Conservation (phyloP, 2,888 invertebrate species). For the Scelioninae gen. 1 region DNA sequence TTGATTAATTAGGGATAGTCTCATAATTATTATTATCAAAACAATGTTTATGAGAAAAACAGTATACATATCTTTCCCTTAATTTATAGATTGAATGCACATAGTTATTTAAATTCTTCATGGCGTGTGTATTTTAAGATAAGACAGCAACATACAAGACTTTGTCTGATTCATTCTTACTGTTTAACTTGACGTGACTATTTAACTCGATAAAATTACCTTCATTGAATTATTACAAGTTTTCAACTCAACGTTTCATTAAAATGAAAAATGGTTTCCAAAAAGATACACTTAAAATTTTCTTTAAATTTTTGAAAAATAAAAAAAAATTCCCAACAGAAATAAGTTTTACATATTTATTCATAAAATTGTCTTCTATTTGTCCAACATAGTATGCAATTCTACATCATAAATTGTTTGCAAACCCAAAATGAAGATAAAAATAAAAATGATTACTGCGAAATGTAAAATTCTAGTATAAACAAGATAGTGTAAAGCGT, state of each 20-base stretch:
- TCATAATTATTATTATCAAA: conserved; percentile 1
- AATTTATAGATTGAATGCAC: neutral
- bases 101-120: neutral
- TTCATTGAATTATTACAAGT: conserved; percentile 4
- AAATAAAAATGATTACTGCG: too few species aligned
- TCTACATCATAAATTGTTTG: too few species aligned
- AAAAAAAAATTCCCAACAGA: too few species aligned
- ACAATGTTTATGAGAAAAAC: neutral
- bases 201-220: conserved; percentile 1
- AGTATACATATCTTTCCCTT: neutral
- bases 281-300: neutral
- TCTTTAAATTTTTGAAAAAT: neutral
- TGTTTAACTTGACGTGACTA: conserved; percentile 11
- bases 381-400: too few species aligned
- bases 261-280: neutral
- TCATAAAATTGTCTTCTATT: too few species aligned
- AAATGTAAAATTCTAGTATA: too few species aligned
- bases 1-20: conserved; percentile 20
- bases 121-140: conserved; percentile 1
- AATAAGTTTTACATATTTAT: too few species aligned
- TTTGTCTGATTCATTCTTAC: conserved; percentile 10
- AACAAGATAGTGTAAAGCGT: too few species aligned
- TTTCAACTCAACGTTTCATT: neutral
- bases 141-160: neutral
- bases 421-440: too few species aligned